A percentile compares a stretch with the other conserved stretches of the same genome.
phyloP scores from a whole-genome alignment of 2,797 vertebrate genomes.

The Bradypodion ventrale region DNA sequence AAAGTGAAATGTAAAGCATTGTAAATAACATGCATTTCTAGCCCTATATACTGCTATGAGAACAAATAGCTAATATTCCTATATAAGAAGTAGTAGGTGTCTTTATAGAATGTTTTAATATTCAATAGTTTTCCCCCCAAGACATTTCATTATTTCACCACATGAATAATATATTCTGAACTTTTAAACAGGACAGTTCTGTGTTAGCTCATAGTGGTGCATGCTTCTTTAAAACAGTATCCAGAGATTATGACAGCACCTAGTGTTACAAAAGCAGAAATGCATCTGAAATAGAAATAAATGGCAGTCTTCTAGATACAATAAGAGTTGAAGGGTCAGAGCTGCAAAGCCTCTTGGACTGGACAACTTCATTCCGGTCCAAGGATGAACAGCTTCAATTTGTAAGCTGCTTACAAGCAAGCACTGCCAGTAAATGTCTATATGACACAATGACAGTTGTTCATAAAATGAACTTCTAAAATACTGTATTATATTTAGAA shows the following conservation, averaged over 20 bases:
- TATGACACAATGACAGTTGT: not conserved
- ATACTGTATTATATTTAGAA: not conserved
- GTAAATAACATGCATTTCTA: constrained; percentile 34
- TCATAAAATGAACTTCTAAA: not conserved
- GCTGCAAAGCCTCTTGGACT: not conserved
- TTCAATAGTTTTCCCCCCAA: not conserved
- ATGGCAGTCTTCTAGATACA: not conserved
- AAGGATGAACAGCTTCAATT: not conserved
- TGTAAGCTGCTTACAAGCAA: not conserved
- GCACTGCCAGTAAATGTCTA: not conserved
- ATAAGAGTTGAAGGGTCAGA: not conserved
- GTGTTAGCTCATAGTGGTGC: not conserved
- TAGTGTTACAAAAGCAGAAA: not conserved
- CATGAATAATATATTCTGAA: not conserved
- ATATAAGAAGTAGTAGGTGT: constrained; percentile 12
- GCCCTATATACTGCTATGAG: not conserved
- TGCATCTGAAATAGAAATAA: not conserved
- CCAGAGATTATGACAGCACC: not conserved
- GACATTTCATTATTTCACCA: not conserved
- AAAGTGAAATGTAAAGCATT: constrained; percentile 33
- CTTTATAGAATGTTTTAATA: not conserved
- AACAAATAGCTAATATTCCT: not conserved
- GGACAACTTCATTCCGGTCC: not conserved
- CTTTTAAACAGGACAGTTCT: not conserved
- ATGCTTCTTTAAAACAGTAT: not conserved